Evolutionary conservation across 30 jellyfish, hydroid and myxozoan species (phyloP).

Genomic region (Aurelia aurita complex sp. Pacific): DNA sequence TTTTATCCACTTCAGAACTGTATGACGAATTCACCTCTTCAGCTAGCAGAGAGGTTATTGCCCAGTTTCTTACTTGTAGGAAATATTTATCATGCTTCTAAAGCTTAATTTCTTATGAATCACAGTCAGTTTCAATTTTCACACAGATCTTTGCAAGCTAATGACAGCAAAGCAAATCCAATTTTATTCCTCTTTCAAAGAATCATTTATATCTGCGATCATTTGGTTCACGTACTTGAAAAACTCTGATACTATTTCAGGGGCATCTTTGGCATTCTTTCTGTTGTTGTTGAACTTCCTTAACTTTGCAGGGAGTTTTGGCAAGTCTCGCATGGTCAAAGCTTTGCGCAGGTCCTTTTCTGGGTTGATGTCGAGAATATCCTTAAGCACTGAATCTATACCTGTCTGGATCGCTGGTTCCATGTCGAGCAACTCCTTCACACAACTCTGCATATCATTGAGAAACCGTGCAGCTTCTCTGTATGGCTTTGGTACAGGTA

Average conservation of each 20-base stretch:
- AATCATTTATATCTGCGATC: constrained; percentile 24
- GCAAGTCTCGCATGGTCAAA: constrained; percentile 31
- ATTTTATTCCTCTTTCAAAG: constrained; percentile 7
- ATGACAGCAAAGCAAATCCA: neutral
- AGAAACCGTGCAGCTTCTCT: constrained; percentile 19
- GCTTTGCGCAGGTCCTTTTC: constrained; percentile 31
- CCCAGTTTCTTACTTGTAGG: no score
- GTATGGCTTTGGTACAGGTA: constrained; percentile 38
- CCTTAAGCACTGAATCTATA: constrained; percentile 21
- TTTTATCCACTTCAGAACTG: no score
- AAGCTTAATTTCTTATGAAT: no score
- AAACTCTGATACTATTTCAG: constrained; percentile 29
- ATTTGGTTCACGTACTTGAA: constrained; percentile 24
- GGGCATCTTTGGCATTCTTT: constrained; percentile 45
- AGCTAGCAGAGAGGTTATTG: no score
- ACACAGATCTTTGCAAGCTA: no score
- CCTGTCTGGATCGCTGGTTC: constrained; percentile 28
- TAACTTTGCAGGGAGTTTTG: constrained; percentile 20
- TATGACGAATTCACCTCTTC: no score
- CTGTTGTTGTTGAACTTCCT: constrained; percentile 47
- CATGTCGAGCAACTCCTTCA: constrained; percentile 11
- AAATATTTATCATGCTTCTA: no score
- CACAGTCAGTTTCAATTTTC: no score
- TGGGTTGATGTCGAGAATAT: constrained; percentile 17
- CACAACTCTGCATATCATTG: constrained; percentile 21